Base-by-base conservation (phyloP, 1,140 invertebrate species). In the Chrysomallon squamiferum region DNA sequence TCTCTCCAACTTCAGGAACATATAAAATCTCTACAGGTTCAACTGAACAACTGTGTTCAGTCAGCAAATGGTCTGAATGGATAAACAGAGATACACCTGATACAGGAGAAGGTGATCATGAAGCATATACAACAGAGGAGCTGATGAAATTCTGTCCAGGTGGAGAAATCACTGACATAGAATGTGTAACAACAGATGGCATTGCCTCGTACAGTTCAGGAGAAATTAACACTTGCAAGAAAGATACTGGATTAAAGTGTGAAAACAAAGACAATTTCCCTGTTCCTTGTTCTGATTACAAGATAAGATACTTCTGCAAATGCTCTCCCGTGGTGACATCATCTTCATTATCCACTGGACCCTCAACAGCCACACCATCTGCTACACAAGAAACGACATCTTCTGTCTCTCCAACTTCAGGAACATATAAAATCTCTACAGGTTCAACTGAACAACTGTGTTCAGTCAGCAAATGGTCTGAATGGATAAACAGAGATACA, bases 221-320 rank as follows among this genome's bases (percentile, higher is more conserved):
- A 22, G 71, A 77, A 41, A 65, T 76, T 20, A 66, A 69, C 43
- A 68, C 66, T 38, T 82, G 80, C 59, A 57, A 65, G 20, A 45
- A 73, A 15, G 65, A 61, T 13, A 52, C 59, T 33, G 80, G 80
- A 6, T 56, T 76, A 18, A 25, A 63, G 11, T 82, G 80, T 66
- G 41, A 62, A 29, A 66, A 59, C 29, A 50, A 29, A 18, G 68
- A 71, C 18, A 78, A 78, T 60, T 50, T 43, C 22, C 74, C 74
- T 25, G 50, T 77, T 27, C 66, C 68, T 25, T 87, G 86, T 67
- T 62, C 73, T 15, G 85, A 87, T 71, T 84, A 80, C 62, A 81
- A 82, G 68, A 74, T 86, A n/a, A 74, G 85, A 59, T 83, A 86
- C 59, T 71, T 76, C 45, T 87, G 86, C 60, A 59, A 82, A 20